phyloP scores from a whole-genome alignment of 2,797 vertebrate genomes.

The Eospalax fontanierii region DNA sequence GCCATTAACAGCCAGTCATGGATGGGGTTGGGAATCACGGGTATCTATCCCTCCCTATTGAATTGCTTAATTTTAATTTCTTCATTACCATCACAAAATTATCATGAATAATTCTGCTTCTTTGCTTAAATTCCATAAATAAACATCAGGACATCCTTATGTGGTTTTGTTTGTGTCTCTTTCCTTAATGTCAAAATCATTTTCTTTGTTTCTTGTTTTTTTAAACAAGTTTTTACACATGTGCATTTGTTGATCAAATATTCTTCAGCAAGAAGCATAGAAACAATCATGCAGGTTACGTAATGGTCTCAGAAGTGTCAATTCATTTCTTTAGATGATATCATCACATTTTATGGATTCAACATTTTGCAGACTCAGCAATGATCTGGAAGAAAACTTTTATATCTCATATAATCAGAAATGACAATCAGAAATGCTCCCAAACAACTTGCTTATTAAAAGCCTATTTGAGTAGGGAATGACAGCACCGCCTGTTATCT shows the following conservation, averaged over 20 bases:
- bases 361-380: not conserved
- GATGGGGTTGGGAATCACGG: not conserved
- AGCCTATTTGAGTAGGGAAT: not conserved
- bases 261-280: not conserved
- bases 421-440: not conserved
- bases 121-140: not conserved
- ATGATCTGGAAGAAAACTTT: not conserved
- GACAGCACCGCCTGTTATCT: not conserved
- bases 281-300: not conserved
- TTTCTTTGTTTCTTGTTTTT: not conserved
- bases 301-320: not conserved
- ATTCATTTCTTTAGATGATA: not conserved
- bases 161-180: not conserved
- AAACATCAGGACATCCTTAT: not conserved
- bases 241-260: not conserved
- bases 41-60: not conserved
- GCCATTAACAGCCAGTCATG: no score
- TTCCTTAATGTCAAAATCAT: not conserved
- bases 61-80: not conserved
- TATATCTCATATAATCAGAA: not conserved
- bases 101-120: not conserved
- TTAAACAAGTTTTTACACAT: not conserved
- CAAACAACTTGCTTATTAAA: not conserved
- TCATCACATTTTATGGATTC: not conserved
- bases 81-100: not conserved